These are phyloP conservation scores for Bombus confusus DNA, from an alignment of 1,140 invertebrate species.

Conservation along the genomic window DNA sequence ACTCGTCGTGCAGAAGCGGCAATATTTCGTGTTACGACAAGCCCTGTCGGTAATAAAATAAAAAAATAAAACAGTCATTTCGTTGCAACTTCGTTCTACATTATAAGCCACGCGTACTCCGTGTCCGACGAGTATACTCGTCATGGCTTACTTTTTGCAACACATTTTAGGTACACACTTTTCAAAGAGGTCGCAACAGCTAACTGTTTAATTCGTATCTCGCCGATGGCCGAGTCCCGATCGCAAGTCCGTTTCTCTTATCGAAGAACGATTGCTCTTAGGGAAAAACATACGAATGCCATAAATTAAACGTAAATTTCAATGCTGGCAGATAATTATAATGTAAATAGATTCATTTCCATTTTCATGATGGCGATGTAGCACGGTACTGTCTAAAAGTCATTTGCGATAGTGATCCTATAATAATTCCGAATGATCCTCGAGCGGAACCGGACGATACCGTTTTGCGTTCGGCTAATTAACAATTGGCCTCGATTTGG, in stretches of 20 bases:
- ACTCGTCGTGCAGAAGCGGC: too few species aligned
- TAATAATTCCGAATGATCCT: constrained; percentile 13
- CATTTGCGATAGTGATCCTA: not conserved
- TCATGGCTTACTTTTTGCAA: too few species aligned
- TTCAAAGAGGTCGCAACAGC: too few species aligned
- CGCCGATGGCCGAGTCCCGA: not conserved
- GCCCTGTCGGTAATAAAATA: too few species aligned
- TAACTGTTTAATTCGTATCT: too few species aligned
- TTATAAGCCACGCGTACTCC: too few species aligned
- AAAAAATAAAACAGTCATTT: too few species aligned
- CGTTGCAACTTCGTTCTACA: too few species aligned
- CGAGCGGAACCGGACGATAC: constrained; percentile 46
- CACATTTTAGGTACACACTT: too few species aligned
- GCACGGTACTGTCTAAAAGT: not conserved
- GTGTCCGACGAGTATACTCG: too few species aligned
- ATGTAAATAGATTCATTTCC: not conserved
- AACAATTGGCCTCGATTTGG: constrained; percentile 32
- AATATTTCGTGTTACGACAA: too few species aligned
- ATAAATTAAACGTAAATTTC: not conserved
- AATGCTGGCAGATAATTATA: not conserved
- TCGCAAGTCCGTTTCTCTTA: not conserved
- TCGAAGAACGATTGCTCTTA: not conserved
- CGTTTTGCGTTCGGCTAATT: constrained; percentile 44
- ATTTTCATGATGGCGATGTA: not conserved
- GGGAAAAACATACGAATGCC: not conserved